These are phyloP conservation scores for Leptinotarsa juncta DNA, from an alignment of 2,888 invertebrate genomes.

Conservation along the genomic window DNA sequence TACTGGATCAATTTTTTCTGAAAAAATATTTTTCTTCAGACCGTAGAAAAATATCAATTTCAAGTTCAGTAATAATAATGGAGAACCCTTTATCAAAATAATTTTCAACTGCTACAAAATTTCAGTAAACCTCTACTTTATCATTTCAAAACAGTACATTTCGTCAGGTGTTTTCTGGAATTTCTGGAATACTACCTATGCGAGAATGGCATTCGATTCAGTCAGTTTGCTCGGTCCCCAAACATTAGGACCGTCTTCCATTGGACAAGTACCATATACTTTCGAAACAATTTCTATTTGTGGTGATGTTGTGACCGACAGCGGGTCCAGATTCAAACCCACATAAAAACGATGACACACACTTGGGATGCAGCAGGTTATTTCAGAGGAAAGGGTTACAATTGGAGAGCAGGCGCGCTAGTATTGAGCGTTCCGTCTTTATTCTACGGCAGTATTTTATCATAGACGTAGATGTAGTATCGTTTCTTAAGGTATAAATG, in stretches of 20 bases:
- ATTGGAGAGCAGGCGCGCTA: conserved; percentile 53
- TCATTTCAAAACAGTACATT: too few species aligned
- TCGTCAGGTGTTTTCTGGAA: too few species aligned
- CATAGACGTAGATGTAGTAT: conserved; percentile 2
- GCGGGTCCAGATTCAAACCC: background rate
- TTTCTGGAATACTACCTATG: background rate
- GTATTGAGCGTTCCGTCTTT: conserved; percentile 52
- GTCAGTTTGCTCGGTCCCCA: background rate
- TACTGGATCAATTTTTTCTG: too few species aligned
- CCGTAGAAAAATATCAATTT: too few species aligned
- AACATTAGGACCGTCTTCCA: background rate
- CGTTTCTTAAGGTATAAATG: background rate
- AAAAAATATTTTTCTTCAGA: too few species aligned
- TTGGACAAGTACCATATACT: background rate
- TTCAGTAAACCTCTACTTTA: too few species aligned
- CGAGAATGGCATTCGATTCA: background rate
- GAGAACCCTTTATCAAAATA: too few species aligned
- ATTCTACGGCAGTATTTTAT: conserved; percentile 2
- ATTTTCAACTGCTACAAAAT: too few species aligned
- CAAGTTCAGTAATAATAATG: too few species aligned
- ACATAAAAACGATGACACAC: background rate
- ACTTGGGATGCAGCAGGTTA: background rate
- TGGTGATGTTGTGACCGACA: background rate
- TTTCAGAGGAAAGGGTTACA: conserved; percentile 12
- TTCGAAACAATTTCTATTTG: background rate